phyloP scores from a whole-genome alignment of 2,113 vertebrate genomes.

The Mormyrus lacerda region DNA sequence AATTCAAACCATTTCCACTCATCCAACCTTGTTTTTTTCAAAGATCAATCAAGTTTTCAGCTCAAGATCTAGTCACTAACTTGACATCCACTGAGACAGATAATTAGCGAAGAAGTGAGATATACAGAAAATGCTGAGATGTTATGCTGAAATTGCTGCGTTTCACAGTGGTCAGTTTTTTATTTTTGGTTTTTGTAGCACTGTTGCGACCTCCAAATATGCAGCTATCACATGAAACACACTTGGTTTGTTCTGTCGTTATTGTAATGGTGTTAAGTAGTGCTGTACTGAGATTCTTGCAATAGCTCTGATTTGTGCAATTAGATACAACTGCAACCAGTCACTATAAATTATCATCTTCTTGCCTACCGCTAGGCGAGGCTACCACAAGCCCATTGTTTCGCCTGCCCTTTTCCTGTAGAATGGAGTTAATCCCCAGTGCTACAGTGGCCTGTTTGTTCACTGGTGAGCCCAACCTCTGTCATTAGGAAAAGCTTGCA shows the following conservation, averaged over 20 bases:
- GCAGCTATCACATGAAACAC: background rate
- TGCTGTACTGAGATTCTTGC: too few species aligned
- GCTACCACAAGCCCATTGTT: background rate
- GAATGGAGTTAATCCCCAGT: background rate
- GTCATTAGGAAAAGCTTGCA: background rate
- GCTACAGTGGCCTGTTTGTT: background rate
- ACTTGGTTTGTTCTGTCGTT: background rate
- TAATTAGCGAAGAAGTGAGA: background rate
- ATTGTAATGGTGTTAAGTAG: background rate
- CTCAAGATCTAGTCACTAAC: background rate
- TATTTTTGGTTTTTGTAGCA: background rate
- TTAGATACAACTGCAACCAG: background rate
- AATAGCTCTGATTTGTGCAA: background rate
- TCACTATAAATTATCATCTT: background rate
- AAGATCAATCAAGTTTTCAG: background rate
- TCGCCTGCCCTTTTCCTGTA: background rate
- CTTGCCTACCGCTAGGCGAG: background rate
- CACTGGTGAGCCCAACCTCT: background rate
- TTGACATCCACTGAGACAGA: background rate
- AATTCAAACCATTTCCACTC: background rate
- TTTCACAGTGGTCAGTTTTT: background rate
- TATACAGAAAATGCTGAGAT: background rate
- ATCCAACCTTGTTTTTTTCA: background rate
- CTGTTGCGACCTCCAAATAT: background rate
- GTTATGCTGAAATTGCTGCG: background rate